Conservation (phyloP, 2,797 vertebrate species). For the Dicrostonyx torquatus region DNA sequence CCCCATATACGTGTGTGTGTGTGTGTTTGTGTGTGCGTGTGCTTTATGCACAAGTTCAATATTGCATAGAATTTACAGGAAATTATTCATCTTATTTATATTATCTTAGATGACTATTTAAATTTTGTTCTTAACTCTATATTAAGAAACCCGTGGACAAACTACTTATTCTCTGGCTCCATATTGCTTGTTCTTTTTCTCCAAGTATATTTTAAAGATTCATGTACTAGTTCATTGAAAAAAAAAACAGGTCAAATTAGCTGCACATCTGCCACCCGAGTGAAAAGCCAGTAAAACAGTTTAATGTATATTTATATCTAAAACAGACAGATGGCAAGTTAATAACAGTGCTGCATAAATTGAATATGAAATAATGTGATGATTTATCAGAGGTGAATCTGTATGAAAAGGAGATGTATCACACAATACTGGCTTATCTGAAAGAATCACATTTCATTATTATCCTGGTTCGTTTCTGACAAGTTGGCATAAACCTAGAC, state of each 20-base stretch:
- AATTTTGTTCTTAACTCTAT: background rate
- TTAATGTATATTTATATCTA: background rate
- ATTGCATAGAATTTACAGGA: background rate
- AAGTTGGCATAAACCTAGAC: background rate
- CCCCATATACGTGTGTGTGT: background rate
- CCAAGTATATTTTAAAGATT: background rate
- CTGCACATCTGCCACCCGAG: conserved; percentile 15
- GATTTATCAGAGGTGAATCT: conserved; percentile 4
- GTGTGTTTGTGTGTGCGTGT: fast-evolving
- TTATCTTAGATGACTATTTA: background rate
- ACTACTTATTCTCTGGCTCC: background rate
- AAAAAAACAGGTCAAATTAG: background rate
- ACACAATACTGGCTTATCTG: background rate
- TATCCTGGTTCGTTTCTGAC: background rate
- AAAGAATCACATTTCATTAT: background rate
- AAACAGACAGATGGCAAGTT: conserved; percentile 49
- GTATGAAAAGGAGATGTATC: background rate
- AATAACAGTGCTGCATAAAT: background rate
- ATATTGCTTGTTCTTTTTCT: background rate
- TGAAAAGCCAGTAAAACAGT: background rate
- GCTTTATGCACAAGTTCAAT: background rate
- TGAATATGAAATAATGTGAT: background rate
- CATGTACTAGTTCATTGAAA: background rate
- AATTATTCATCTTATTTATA: conserved; percentile 6
- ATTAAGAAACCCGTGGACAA: background rate